Base-by-base conservation (phyloP, 2,888 invertebrate genomes). In the Tubiluchus corallicola region DNA sequence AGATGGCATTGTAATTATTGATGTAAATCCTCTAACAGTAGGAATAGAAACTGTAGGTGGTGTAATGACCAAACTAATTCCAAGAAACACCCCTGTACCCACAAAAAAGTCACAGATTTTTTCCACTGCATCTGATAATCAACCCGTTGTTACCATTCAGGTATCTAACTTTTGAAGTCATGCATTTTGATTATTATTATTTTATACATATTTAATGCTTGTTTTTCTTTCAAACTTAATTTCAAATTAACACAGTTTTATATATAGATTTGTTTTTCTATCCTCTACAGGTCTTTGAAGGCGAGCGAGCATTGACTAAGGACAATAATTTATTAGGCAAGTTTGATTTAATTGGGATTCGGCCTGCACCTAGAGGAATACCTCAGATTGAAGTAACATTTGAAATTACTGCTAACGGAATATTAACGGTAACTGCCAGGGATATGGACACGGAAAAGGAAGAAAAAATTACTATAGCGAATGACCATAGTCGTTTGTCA, bases 11-110 rank as follows among this genome's bases (percentile, higher is more conserved):
- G 88, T 96, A 1, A 73, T 98, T 48, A 74, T 98, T 50, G 96
- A 99, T 65, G 98, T 98, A 44, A 96, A 94, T 66, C 98, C 98
- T 53, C 73, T 99, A 52, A 96, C 98, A 52, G 77, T 98, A 78
- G 98, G 98, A 68, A 98, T 99, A 61, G 98, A 99, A 69, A 99
- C 98, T 38, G 94, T 96, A 41, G 96, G 98, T 51, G 98, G 98
- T 53, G 96, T 98, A 20, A 98, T 99, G 96, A 96, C 96, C 54
- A 96, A 94, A 64, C 74, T 98, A 45, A 98, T 98, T 62, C 82
- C 87, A 44, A 68, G 96, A 56, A 98, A 98, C 73, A 96, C 96
- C 19, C 92, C 94, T 51, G 96, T 99, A 59, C 98, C 98, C 20
- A 96, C 96, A 44, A 96, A 96, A 73, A 96, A 98, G 66, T 87